These are phyloP conservation scores for Aurelia sp. DNA, from an alignment of 30 jellyfish, hydroid and myxozoan species.

Conservation along the genomic window DNA sequence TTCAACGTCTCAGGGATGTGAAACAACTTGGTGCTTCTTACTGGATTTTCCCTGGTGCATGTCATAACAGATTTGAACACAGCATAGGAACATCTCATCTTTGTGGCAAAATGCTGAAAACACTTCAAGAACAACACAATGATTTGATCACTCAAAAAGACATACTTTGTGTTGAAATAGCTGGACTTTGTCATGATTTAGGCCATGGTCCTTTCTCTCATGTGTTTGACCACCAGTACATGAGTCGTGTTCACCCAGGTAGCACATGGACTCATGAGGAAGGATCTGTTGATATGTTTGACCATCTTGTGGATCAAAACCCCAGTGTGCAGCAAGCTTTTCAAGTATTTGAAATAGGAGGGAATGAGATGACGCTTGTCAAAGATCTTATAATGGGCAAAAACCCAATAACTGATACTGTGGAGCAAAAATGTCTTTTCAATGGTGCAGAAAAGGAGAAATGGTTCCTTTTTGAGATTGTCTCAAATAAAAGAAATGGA, in stretches of 20 bases:
- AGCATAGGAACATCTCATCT: constrained; percentile 82
- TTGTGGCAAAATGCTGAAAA: constrained; percentile 48
- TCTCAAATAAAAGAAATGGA: constrained; percentile 75
- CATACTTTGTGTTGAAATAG: constrained; percentile 67
- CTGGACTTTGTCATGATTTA: constrained; percentile 82
- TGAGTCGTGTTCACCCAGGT: constrained; percentile 34
- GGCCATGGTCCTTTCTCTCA: constrained; percentile 97
- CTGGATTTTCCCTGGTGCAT: constrained; percentile 79
- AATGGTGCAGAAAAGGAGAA: constrained; percentile 26
- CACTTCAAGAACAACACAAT: constrained; percentile 29
- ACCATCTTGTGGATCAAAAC: constrained; percentile 69
- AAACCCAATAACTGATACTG: constrained; percentile 52
- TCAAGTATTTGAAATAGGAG: constrained; percentile 34
- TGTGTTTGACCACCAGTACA: constrained; percentile 69
- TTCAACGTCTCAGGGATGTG: constrained; percentile 77
- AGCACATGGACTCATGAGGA: constrained; percentile 86
- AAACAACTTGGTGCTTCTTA: constrained; percentile 86
- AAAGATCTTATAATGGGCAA: constrained; percentile 80
- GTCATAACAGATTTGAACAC: constrained; percentile 88
- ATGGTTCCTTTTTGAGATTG: constrained; percentile 83
- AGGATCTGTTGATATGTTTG: constrained; percentile 88
- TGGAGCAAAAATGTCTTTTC: constrained; percentile 34
- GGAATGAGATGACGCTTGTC: constrained; percentile 50
- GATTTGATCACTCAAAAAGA: constrained; percentile 50
- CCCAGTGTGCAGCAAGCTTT: constrained; percentile 37